Conservation (phyloP, 2,888 invertebrate species). For the Thereva unica region DNA sequence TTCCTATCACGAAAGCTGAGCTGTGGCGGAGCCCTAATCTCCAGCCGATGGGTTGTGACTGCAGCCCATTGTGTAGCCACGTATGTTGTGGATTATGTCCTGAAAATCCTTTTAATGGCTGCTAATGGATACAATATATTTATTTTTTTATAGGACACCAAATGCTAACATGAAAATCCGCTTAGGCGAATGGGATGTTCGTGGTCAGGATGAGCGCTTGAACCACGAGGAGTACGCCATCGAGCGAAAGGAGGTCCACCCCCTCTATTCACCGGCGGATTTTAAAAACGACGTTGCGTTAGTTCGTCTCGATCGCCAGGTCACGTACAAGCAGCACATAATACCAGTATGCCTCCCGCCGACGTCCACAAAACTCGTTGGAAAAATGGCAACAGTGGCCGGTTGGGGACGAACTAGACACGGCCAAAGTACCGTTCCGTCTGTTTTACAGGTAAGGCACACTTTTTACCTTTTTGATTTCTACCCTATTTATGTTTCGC, state of each 20-base stretch:
- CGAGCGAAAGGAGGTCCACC: conserved; percentile 89
- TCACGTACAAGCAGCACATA: conserved; percentile 89
- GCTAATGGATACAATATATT: background rate
- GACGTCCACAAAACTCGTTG: conserved; percentile 75
- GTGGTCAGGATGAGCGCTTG: conserved; percentile 79
- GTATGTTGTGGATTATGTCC: conserved; percentile 61
- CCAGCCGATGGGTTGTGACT: conserved; percentile 89
- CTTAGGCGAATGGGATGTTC: conserved; percentile 90
- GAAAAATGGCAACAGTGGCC: conserved; percentile 87
- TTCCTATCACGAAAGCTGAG: conserved; percentile 88
- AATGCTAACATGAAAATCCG: conserved; percentile 87
- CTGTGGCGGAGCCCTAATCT: conserved; percentile 88
- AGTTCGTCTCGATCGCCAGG: conserved; percentile 77
- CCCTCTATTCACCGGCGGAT: conserved; percentile 86
- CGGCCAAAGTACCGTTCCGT: conserved; percentile 85
- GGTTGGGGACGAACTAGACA: conserved; percentile 92
- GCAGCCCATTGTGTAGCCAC: conserved; percentile 92
- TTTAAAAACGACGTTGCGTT: conserved; percentile 89
- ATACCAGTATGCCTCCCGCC: conserved; percentile 89
- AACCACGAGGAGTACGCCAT: conserved; percentile 87
- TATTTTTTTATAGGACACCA: conserved; percentile 68
- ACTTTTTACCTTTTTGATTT: background rate
- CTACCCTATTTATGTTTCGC: background rate
- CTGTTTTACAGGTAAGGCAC: conserved; percentile 69
- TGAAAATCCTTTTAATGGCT: background rate